Evolutionary conservation across 2,113 vertebrate genomes (phyloP).

Genomic region (Chlamydotis undulata): DNA sequence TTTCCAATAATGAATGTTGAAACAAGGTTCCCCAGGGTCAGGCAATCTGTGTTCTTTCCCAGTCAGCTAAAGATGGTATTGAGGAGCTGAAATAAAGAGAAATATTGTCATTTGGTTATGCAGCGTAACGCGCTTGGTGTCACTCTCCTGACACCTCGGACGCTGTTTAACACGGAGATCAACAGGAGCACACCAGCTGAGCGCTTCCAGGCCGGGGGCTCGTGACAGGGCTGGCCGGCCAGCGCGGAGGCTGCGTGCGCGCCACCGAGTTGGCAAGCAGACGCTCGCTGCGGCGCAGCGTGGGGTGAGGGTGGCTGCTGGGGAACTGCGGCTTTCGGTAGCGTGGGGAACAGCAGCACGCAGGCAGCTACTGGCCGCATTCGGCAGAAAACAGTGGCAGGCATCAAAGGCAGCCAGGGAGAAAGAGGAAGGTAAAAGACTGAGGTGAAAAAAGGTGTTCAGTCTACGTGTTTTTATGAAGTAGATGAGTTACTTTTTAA

Average conservation of each 20-base stretch:
- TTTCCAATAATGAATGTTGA: not conserved
- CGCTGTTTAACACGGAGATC: not conserved
- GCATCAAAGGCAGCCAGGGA: not conserved
- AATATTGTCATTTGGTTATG: not conserved
- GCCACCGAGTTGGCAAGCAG: not conserved
- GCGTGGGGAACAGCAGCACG: not conserved
- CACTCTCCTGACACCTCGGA: not conserved
- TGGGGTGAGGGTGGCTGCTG: not conserved
- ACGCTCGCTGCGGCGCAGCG: not conserved
- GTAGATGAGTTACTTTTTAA: not conserved
- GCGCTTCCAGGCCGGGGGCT: not conserved
- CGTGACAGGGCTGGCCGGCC: not conserved
- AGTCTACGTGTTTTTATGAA: not conserved
- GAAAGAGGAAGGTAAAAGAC: not conserved
- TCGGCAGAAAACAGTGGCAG: not conserved
- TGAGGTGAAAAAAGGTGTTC: not conserved
- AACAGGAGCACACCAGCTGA: not conserved
- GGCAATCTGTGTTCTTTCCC: not conserved
- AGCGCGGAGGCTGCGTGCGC: not conserved
- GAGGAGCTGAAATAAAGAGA: not conserved
- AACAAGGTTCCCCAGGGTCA: not conserved
- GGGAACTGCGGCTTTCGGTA: not conserved
- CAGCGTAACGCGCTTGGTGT: not conserved
- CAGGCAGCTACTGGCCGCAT: not conserved
- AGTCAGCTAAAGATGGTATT: not conserved